These are phyloP conservation scores for Lynx canadensis DNA, from an alignment of 2,113 vertebrate genomes.

Conservation along the genomic window DNA sequence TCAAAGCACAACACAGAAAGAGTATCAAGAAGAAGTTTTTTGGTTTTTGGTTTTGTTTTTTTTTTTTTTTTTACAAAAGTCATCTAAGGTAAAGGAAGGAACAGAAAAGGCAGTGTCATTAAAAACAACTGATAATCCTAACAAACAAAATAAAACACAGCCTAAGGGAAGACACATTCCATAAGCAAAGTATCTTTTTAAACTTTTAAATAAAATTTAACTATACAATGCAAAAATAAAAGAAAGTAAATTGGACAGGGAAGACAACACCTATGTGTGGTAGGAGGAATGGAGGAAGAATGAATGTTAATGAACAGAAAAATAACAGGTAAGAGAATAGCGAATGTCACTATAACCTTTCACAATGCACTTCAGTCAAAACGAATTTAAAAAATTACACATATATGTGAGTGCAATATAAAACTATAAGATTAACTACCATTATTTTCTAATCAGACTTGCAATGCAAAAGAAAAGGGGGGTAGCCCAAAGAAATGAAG, in stretches of 20 bases:
- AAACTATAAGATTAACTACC: slow-evolving; percentile 64
- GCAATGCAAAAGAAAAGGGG: slow-evolving; percentile 58
- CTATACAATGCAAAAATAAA: slow-evolving; percentile 71
- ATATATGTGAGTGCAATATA: neutral
- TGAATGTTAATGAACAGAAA: neutral
- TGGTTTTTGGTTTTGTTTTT: neutral
- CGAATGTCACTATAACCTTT: slow-evolving; percentile 42
- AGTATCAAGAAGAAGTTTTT: slow-evolving; percentile 66
- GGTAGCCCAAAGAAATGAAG: neutral
- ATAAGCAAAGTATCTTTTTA: slow-evolving; percentile 61
- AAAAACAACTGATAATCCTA: slow-evolving; percentile 65
- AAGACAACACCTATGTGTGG: neutral
- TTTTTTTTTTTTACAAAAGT: slow-evolving; percentile 27
- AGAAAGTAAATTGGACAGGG: slow-evolving; percentile 66
- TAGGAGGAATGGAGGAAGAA: slow-evolving; percentile 7
- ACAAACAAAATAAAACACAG: slow-evolving; percentile 65
- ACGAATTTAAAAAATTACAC: slow-evolving; percentile 31
- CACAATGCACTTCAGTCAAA: slow-evolving; percentile 49
- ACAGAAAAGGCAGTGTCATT: slow-evolving; percentile 19
- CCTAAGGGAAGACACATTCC: slow-evolving; percentile 73
- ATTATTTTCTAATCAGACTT: slow-evolving; percentile 57
- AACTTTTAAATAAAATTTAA: slow-evolving; percentile 71
- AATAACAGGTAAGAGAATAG: slow-evolving; percentile 38
- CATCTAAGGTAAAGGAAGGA: slow-evolving; percentile 74
- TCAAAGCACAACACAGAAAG: slow-evolving; percentile 81